Evolutionary conservation across 2,888 invertebrate genomes (phyloP), one percentile per base, ranked within the genome.

Genomic region (Lysandra coridon): DNA sequence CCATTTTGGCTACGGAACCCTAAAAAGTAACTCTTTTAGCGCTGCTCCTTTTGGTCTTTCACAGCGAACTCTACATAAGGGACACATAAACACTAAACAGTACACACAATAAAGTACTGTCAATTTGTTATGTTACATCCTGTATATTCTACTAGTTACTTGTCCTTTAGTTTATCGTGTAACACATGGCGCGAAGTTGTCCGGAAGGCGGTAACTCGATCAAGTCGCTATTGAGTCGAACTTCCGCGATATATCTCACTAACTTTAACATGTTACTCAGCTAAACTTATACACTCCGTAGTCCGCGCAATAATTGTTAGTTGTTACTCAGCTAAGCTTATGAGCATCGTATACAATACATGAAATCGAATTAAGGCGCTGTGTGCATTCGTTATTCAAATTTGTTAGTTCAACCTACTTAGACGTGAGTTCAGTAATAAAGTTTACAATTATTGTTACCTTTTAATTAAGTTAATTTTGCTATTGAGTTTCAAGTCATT

Each of bases 151-250:
- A 44, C 10, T 49, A 49, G 49, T 49, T 49, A 10, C 10, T 12
- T 62, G n/a, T 12, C 10, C 4, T 64, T 30, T 12, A 64, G 12
- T 64, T 69, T 37, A 5, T 69, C 69, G 69, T 30, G 30, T 69
- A 69, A 69, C 69, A 37, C 14, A 69, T 37, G 69, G 33, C 69
- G 37, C 33, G 69, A 37, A 69, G 69, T 69, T 69, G 69, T 69
- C 69, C 69, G 69, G 69, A 69, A 69, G 64, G 64, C 64, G 64
- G 69, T 69, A 69, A 69, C 69, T 37, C 69, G 69, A 69, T 69
- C 69, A 69, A 69, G 69, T 69, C 17, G 69, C 33, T 33, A 69
- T 64, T 64, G 64, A 69, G 69, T 37, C 69, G 33, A 69, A 69
- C 69, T 69, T 69, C 33, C 69, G 69, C 69, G 14, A 69, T 69